phyloP scores from a whole-genome alignment of 2,113 vertebrate genomes.

The Gnathonemus longibarbis region DNA sequence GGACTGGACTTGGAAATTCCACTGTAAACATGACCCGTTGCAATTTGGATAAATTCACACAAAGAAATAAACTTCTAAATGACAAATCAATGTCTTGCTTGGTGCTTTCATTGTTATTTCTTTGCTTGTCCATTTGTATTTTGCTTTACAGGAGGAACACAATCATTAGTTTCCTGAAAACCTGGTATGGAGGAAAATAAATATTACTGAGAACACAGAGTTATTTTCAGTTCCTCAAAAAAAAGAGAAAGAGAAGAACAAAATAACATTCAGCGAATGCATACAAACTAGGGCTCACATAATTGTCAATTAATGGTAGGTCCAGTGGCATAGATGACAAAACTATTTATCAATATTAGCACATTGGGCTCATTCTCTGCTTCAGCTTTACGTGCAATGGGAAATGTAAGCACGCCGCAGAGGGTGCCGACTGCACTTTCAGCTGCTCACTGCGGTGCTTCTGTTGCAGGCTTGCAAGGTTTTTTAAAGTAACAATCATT shows the following conservation, averaged over 20 bases:
- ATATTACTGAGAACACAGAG: not conserved
- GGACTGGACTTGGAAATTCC: slow-evolving; percentile 42
- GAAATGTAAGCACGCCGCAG: not conserved
- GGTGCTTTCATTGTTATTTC: not conserved
- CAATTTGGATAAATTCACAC: slow-evolving; percentile 31
- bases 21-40: slow-evolving; percentile 38
- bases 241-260: not conserved
- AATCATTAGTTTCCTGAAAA: not conserved
- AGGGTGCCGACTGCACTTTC: not conserved
- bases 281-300: not conserved
- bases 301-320: not conserved
- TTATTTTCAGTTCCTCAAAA: not conserved
- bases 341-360: not conserved
- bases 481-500: not conserved
- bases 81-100: not conserved
- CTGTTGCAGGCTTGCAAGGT: not conserved
- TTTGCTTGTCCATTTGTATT: not conserved
- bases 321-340: not conserved
- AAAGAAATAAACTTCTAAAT: slow-evolving; percentile 6
- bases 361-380: not conserved
- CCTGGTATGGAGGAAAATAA: not conserved
- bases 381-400: not conserved
- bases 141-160: not conserved
- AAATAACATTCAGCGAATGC: not conserved
- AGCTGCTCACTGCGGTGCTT: no score